Conservation (phyloP, 1,140 invertebrate genomes). For the Heliconius hewitsoni region DNA sequence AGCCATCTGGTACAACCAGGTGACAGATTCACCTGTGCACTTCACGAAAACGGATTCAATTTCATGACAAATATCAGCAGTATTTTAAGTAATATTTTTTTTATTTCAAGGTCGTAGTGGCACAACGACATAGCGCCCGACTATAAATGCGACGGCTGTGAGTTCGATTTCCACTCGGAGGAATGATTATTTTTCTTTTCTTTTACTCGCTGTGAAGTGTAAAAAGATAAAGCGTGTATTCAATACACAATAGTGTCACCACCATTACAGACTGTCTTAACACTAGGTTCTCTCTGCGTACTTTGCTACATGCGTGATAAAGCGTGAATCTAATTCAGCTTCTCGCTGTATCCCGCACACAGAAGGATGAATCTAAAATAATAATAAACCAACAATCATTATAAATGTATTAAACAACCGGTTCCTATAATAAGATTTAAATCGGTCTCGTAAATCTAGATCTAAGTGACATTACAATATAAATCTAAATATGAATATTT, state of each 20-base stretch:
- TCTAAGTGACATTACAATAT: conserved; percentile 17
- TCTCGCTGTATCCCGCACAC: no score
- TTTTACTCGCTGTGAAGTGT: neutral
- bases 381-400: conserved; percentile 5
- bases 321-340: no score
- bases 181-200: neutral
- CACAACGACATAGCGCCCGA: neutral
- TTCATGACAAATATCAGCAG: neutral
- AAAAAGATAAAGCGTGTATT: no score
- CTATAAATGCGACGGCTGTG: neutral
- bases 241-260: no score
- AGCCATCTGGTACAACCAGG: neutral
- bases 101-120: neutral
- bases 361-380: no score
- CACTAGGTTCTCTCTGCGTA: no score
- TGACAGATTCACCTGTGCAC: neutral
- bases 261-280: no score
- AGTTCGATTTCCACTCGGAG: neutral
- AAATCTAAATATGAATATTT: conserved; percentile 24
- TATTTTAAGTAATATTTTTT: neutral
- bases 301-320: no score
- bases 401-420: neutral
- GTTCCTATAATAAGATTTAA: conserved; percentile 13
- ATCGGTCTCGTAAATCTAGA: conserved; percentile 17
- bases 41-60: neutral